Conservation (phyloP, 2,797 vertebrate genomes). For the Sebastes nivosus region DNA sequence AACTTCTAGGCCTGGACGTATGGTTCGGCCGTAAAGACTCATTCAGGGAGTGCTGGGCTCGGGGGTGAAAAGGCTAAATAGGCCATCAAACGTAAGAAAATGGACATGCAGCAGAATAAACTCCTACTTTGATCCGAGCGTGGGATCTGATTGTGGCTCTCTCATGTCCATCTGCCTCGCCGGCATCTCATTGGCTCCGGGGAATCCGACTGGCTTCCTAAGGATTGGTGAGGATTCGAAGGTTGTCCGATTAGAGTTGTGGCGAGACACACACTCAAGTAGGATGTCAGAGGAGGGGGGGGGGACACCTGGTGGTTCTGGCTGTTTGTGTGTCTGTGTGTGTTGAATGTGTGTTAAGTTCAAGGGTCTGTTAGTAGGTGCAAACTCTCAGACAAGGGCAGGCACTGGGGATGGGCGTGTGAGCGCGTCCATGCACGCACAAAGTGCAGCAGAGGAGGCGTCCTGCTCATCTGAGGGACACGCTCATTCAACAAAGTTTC, state of each 20-base stretch:
- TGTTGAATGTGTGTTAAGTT: conserved; percentile 61
- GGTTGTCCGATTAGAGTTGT: conserved; percentile 82
- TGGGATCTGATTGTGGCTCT: conserved; percentile 89
- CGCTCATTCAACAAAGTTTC: conserved; percentile 57
- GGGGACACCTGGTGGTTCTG: conserved; percentile 54
- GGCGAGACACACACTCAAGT: conserved; percentile 70
- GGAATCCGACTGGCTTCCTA: conserved; percentile 88
- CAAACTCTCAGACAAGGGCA: conserved; percentile 54
- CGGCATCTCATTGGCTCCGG: conserved; percentile 87
- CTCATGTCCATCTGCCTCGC: conserved; percentile 88
- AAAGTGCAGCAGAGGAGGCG: conserved; percentile 45
- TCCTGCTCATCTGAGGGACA: conserved; percentile 63
- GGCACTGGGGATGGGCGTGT: conserved; percentile 49
- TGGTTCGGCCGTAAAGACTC: conserved; percentile 37
- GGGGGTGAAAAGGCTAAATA: conserved; percentile 45
- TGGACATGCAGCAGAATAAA: conserved; percentile 86
- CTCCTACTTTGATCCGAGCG: conserved; percentile 89
- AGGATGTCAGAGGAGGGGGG: conserved; percentile 42
- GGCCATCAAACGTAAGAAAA: conserved; percentile 75
- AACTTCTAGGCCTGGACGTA: conserved; percentile 27
- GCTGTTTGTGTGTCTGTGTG: conserved; percentile 44
- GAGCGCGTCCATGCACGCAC: conserved; percentile 58
- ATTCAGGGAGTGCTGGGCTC: conserved; percentile 62
- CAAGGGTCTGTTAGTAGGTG: conserved; percentile 69
- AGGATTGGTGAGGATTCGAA: conserved; percentile 83